These are phyloP conservation scores for Neofelis nebulosa DNA, from an alignment of 2,113 vertebrate genomes.

Conservation along the genomic window DNA sequence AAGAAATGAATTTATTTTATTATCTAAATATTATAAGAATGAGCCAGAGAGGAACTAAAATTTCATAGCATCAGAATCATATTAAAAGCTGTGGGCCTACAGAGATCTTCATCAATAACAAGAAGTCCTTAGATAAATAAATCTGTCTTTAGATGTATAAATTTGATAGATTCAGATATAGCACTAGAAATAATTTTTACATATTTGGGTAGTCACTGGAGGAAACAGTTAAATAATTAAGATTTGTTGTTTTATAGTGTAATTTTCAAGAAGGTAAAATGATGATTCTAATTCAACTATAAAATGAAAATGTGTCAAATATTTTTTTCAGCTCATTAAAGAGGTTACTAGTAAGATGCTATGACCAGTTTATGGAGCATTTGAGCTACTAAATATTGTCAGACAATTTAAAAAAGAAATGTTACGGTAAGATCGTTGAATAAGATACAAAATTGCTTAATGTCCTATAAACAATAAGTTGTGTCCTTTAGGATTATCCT, in stretches of 20 bases:
- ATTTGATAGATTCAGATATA: neutral
- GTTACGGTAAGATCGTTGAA: neutral
- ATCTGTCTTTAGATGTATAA: neutral
- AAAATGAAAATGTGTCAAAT: neutral
- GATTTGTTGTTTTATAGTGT: neutral
- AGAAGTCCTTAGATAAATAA: neutral
- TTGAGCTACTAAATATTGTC: neutral
- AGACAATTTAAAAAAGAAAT: neutral
- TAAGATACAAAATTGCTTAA: neutral
- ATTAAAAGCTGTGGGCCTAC: neutral
- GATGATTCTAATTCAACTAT: neutral
- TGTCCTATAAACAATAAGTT: neutral
- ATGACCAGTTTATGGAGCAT: neutral
- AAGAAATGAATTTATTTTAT: neutral
- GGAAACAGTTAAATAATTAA: neutral
- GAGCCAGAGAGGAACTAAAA: neutral
- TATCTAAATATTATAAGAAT: neutral
- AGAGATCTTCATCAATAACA: neutral
- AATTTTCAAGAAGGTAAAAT: neutral
- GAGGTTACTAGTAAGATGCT: neutral
- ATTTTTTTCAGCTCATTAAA: neutral
- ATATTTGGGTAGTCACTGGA: neutral
- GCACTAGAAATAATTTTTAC: neutral
- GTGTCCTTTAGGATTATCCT: neutral
- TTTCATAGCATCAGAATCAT: neutral